Base-by-base conservation (phyloP, 2,113 vertebrate genomes). In the Silurus glanis region DNA sequence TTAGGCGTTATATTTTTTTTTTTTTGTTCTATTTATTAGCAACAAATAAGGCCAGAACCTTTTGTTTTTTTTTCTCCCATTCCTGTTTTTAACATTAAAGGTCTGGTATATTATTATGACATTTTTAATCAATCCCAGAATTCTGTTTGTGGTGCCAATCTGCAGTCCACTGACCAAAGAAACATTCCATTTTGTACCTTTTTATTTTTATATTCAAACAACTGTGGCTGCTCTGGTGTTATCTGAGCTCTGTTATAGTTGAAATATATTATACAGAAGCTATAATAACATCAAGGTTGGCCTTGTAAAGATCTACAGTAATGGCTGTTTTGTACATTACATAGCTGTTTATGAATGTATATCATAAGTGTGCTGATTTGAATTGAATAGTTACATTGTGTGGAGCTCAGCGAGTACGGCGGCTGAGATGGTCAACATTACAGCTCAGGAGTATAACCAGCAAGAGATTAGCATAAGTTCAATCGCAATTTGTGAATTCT, bases 21-120 rank as follows among this genome's bases (percentile, higher is more conserved):
- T 79, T 78, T 53, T 25, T 58, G 49, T 82, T 83, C 80, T 89
- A 85, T 89, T 89, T 87, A 87, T 89, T 87, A 74, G n/a, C 64
- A 85, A 47, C 45, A 69, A 25, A 45, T 85, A 37, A n/a, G 80
- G 67, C 71, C 82, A 67, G 78, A 80, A 75, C 55, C 47, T 74
- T 47, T 37, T 37, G 37, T 37, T 37, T 37, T 2, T 76, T 81
- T 37, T 82, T 89, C 55, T 51, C 66, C 6, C n/a, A 49, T 67
- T 16, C 64, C 6, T 71, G 55, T 51, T 61, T 45, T 23, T 80
- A 25, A 55, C 17, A 7, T 69, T 53, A 72, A 80, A 37, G 19
- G 51, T 86, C 81, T 64, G 56, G 2, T 61, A 71, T 62, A 69
- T 78, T 21, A 13, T 82, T 28, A 21, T 3, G 7, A n/a, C 12